Base-by-base conservation (phyloP, 2,797 vertebrate species). In the Ibycter americanus region DNA sequence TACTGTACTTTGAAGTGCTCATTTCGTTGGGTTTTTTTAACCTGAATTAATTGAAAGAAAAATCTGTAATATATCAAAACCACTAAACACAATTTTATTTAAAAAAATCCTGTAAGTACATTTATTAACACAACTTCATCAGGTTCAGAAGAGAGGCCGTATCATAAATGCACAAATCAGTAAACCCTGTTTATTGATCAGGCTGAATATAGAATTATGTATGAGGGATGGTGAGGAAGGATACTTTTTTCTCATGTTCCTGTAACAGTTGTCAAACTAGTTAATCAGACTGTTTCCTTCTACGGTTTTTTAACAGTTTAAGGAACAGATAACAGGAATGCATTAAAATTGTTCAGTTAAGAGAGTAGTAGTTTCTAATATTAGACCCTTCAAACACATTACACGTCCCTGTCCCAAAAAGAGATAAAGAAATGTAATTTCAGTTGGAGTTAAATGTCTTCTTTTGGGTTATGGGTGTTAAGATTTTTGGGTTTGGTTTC, bases 291-390 rank as follows among this genome's bases (percentile, higher is more conserved):
- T 55, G 19, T 61, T 83, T 87, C 73, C 42, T 73, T 86, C 36
- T 11, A 47, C 26, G 12, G 8, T 1, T 40, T 89, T 93, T 87
- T 56, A 84, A 40, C 9, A 68, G 26, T 34, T 49, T 36, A 54
- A 49, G 15, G 22, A 85, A 44, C 5, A 59, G 32, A 29, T 16
- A 76, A 63, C 8, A 85, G 6, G n/a, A 80, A 90, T 26, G 71
- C 58, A 88, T 80, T 94, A 96, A 96, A 95, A 92, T 78, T 93
- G 15, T 71, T 97, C 59, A 95, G 59, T 95, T 61, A 66, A 94
- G 49, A 89, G 77, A 89, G 76, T 67, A 95, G 80, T 76, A 89
- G 40, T 70, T 97, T 96, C 92, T 95, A 91, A 88, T 95, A 94
- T 91, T 63, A 14, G 3, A 58, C 11, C 20, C 55, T 83, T 73